Base-by-base conservation (phyloP, 2,113 vertebrate genomes). In the Hassar affinis region DNA sequence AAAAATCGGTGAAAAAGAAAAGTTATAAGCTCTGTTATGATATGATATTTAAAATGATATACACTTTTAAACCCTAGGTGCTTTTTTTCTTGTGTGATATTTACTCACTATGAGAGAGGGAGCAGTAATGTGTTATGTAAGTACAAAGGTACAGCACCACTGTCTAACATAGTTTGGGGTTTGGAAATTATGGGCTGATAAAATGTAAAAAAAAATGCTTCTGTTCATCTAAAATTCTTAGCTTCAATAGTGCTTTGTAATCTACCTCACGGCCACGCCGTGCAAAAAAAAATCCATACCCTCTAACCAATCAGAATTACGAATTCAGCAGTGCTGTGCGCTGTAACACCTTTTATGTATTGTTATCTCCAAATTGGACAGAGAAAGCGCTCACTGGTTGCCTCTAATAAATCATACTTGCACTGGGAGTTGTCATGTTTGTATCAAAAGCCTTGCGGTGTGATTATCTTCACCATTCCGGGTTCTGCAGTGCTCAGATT, bases 391-490 rank as follows among this genome's bases (percentile, higher is more conserved):
- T 81, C 64, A 42, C 57, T 56, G 57, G 35, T 75, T 78, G 33
- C 61, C n/a, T 72, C 52, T 68, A 81, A 84, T 80, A 84, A 80
- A 74, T 79, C 77, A 80, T 25, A 75, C 35, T 56, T 56, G 30
- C 82, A 27, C 47, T 84, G 57, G 52, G 71, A 54, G 75, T 71
- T 54, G 49, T 52, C 17, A 61, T 80, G 81, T 30, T 79, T 76
- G 49, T 47, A 64, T 83, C 74, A n/a, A 66, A 4, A 27, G 45
- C 59, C 33, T 33, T 42, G 10, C 6, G 27, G 80, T 79, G 54
- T 22, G 75, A 79, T 64, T 42, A 76, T 72, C 47, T 62, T 84
- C 18, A 76, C 52, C 47, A 18, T 72, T 57, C 33, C 25, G 62
- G 76, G 12, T 56, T 57, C n/a, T 27, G 22, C 59, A 59, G 25